Conservation (phyloP, 2,797 vertebrate genomes). For the Chanos chanos region DNA sequence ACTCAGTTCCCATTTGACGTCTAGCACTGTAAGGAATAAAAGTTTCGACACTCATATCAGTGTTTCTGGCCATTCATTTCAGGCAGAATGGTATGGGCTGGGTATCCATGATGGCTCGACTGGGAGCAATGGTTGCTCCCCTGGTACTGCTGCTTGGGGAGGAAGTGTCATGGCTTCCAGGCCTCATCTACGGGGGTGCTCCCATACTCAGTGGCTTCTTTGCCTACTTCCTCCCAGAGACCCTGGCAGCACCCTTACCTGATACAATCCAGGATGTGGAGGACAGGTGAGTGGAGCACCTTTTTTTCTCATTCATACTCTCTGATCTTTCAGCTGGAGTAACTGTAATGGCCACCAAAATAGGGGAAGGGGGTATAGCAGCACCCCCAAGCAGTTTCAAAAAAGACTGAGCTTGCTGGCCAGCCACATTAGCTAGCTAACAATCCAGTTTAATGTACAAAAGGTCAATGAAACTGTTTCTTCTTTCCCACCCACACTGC, state of each 20-base stretch:
- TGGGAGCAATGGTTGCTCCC: slow-evolving; percentile 79
- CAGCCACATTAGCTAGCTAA: no score
- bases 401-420: no score
- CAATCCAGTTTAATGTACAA: no score
- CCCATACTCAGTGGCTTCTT: slow-evolving; percentile 73
- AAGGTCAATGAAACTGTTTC: no score
- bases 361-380: neutral
- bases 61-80: slow-evolving; percentile 26
- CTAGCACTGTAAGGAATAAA: no score
- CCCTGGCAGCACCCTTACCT: slow-evolving; percentile 67
- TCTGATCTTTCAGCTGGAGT: neutral
- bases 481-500: no score
- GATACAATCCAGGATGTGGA: slow-evolving; percentile 83
- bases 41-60: no score
- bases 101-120: slow-evolving; percentile 71
- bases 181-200: slow-evolving; percentile 74
- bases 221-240: slow-evolving; percentile 78
- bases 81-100: slow-evolving; percentile 87
- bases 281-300: slow-evolving; percentile 64
- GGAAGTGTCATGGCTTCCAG: slow-evolving; percentile 62
- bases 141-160: slow-evolving; percentile 72
- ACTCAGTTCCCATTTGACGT: no score
- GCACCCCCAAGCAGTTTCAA: neutral
- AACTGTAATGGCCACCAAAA: neutral
- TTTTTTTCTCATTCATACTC: neutral